phyloP scores from a whole-genome alignment of 2,888 invertebrate species.

The Mamestra brassicae region DNA sequence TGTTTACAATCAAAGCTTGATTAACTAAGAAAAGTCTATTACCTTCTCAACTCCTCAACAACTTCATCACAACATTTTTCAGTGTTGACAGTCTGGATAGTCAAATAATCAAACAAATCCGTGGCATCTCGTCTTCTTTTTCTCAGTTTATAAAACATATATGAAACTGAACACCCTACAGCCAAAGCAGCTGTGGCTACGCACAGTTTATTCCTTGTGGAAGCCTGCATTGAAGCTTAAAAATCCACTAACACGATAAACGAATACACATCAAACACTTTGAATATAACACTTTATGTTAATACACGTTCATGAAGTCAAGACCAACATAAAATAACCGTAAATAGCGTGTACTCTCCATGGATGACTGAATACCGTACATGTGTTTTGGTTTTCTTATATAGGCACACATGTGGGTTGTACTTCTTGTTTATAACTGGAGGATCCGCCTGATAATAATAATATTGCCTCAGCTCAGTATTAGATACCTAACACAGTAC shows the following conservation, averaged over 20 bases:
- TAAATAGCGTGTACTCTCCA: background rate
- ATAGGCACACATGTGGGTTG: background rate
- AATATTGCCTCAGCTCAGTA: background rate
- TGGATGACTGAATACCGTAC: slow-evolving; percentile 26
- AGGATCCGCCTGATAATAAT: background rate
- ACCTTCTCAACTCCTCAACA: slow-evolving; percentile 79
- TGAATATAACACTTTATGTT: background rate
- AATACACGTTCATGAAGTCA: background rate
- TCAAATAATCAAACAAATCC: slow-evolving; percentile 77
- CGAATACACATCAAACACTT: slow-evolving; percentile 1
- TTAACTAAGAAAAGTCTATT: slow-evolving; percentile 7
- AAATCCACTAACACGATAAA: background rate
- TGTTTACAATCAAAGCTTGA: slow-evolving; percentile 2
- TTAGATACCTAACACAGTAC: background rate
- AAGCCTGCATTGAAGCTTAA: slow-evolving; percentile 65
- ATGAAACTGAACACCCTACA: slow-evolving; percentile 73
- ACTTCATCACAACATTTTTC: slow-evolving; percentile 76
- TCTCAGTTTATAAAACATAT: slow-evolving; percentile 69
- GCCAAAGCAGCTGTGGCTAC: slow-evolving; percentile 72
- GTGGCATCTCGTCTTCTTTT: slow-evolving; percentile 65
- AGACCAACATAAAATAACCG: background rate
- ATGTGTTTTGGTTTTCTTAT: slow-evolving; percentile 14
- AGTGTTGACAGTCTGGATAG: slow-evolving; percentile 74
- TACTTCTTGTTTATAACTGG: too few species aligned
- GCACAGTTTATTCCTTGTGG: slow-evolving; percentile 69